Evolutionary conservation across 2,113 vertebrate genomes (phyloP).

Genomic region (Aegotheles bennettii): DNA sequence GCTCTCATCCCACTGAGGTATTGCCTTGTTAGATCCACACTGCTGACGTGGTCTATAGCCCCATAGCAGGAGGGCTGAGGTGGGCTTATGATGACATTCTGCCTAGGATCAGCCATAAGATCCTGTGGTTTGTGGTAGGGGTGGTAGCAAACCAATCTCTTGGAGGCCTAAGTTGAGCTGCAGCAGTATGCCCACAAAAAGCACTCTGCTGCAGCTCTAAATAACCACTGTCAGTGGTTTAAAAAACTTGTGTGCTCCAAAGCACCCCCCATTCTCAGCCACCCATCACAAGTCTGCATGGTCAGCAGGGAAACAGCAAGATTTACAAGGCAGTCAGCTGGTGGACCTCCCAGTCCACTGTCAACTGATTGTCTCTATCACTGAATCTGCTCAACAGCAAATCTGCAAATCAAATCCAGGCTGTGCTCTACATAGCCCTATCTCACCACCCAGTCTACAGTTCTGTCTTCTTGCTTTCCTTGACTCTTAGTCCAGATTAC

Average conservation of each 20-base stretch:
- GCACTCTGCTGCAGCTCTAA: not conserved
- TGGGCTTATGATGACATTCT: not conserved
- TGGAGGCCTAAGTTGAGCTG: not conserved
- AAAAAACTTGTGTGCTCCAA: not conserved
- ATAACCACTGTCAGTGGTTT: not conserved
- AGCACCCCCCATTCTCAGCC: not conserved
- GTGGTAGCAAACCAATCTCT: not conserved
- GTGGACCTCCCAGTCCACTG: not conserved
- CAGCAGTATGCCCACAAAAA: not conserved
- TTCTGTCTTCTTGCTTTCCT: not conserved
- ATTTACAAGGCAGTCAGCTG: not conserved
- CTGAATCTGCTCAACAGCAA: not conserved
- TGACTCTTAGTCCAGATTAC: not conserved
- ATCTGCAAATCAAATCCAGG: not conserved
- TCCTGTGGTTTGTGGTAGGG: not conserved
- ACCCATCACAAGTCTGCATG: not conserved
- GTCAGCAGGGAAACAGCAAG: not conserved
- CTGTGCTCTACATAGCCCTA: not conserved
- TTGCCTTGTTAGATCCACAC: not conserved
- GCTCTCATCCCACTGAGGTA: not conserved
- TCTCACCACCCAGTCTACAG: not conserved
- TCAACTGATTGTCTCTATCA: not conserved
- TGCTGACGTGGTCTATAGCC: not conserved
- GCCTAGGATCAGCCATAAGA: not conserved
- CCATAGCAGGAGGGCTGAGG: not conserved